Evolutionary conservation across 2,113 vertebrate species (phyloP), one percentile per base, ranked within the genome.

Genomic region (Poicephalus gulielmi): DNA sequence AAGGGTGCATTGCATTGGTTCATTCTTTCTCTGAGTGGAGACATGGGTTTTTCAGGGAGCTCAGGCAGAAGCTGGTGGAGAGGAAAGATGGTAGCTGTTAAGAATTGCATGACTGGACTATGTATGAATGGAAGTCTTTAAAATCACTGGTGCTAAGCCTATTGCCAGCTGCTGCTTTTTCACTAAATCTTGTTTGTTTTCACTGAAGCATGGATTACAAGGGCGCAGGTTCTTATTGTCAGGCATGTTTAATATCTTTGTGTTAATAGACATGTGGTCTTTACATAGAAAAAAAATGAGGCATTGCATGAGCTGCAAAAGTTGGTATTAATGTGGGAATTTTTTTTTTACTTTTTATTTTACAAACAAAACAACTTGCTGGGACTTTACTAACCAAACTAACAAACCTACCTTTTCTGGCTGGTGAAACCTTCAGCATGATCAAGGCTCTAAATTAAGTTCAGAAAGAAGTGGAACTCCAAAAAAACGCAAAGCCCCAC

Each of bases 401-500:
- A 98, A 98, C 98, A 97, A 97, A 94, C 97, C 95, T 98, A 96
- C 97, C 90, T 98, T 98, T 98, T 98, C 98, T 98, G 98, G 97
- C 98, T 98, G 98, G 96, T 98, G 97, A 98, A 98, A 98, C 97
- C 98, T 98, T 97, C 98, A 99, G 99, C 99, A 99, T 99, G 99
- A 99, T 98, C 99, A 99, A 98, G 98, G 98, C 98, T 98, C 98
- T 99, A 99, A 98, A 98, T 97, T 99, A 99, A 99, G 98, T 98
- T 99, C 99, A 98, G 99, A 99, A 98, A 98, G 99, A 99, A 99
- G 98, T 99, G 98, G 99, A 98, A 99, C 99, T 98, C 99, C 99
- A 98, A 99, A 99, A 99, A 99, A 99, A 98, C 98, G 99, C 98
- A 99, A 99, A 99, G 99, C 99, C 98, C 99, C 99, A 98, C 99